Evolutionary conservation across 2,888 invertebrate species (phyloP).

Genomic region (Suillia variegata): DNA sequence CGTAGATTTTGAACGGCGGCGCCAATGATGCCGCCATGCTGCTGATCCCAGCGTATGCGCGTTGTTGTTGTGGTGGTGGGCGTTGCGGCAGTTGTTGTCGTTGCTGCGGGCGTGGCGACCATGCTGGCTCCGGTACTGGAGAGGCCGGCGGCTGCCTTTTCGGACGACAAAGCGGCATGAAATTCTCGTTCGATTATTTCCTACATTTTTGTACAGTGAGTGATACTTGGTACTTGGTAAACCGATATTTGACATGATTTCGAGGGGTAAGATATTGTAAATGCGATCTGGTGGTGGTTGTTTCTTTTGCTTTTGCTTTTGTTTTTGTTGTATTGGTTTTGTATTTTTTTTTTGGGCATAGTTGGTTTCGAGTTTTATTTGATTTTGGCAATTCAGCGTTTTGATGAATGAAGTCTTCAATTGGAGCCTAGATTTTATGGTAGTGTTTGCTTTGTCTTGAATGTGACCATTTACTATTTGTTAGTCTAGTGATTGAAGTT

Average conservation of each 20-base stretch:
- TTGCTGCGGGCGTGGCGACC: slow-evolving; percentile 29
- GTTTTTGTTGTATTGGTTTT: slow-evolving; percentile 1
- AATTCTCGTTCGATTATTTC: slow-evolving; percentile 61
- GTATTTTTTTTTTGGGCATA: not conserved
- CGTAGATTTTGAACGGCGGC: slow-evolving; percentile 51
- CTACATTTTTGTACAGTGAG: slow-evolving; percentile 50
- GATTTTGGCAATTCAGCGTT: too few species aligned
- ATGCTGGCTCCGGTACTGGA: slow-evolving; percentile 34
- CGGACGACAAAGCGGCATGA: slow-evolving; percentile 60
- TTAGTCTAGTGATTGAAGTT: too few species aligned
- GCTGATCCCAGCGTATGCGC: slow-evolving; percentile 46
- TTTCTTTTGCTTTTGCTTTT: not conserved
- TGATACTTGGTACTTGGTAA: slow-evolving; percentile 36
- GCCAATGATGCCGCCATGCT: slow-evolving; percentile 52
- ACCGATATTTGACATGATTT: slow-evolving; percentile 32
- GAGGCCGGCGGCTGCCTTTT: slow-evolving; percentile 53
- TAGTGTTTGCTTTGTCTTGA: too few species aligned
- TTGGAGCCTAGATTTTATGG: too few species aligned
- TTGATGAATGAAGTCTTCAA: too few species aligned
- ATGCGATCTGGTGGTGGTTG: slow-evolving; percentile 10
- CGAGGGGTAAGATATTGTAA: slow-evolving; percentile 4
- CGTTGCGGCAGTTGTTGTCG: slow-evolving; percentile 17
- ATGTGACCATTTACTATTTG: too few species aligned
- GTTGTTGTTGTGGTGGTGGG: slow-evolving; percentile 12
- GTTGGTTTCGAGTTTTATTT: too few species aligned